Percentiles rank a stretch among this genome's conserved stretches.
Conservation (phyloP, 1,140 invertebrate species). For the Drosophila ercepeae region DNA sequence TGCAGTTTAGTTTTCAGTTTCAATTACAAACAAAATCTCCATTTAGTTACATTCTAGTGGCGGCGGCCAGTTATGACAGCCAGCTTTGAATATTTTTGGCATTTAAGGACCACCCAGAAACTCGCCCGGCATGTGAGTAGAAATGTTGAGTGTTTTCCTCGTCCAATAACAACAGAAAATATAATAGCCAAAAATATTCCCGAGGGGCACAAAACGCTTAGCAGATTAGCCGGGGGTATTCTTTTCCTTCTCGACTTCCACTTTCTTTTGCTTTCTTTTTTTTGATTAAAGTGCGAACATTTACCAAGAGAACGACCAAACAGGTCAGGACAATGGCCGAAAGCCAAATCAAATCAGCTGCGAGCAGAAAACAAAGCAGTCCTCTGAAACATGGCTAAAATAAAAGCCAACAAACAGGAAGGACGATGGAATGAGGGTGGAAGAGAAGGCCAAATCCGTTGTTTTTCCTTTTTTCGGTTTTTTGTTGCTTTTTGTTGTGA, state of each 20-base stretch:
- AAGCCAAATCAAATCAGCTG: constrained; percentile 71
- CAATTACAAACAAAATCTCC: constrained; percentile 49
- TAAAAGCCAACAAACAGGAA: constrained; percentile 50
- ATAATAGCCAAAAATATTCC: constrained; percentile 44
- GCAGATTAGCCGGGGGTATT: constrained; percentile 59
- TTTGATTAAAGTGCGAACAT: constrained; percentile 78
- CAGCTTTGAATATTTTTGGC: neutral
- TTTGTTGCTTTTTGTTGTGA: constrained; percentile 25
- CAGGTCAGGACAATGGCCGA: constrained; percentile 46
- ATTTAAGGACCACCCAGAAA: constrained; percentile 6
- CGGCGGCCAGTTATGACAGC: constrained; percentile 23
- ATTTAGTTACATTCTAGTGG: constrained; percentile 44
- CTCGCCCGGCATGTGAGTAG: constrained; percentile 46
- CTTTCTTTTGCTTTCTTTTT: constrained; percentile 19
- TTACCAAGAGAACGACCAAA: constrained; percentile 37
- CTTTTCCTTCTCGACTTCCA: constrained; percentile 17
- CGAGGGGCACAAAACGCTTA: constrained; percentile 54
- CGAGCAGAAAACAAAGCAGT: constrained; percentile 37
- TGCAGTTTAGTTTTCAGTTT: constrained; percentile 49
- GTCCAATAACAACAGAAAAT: constrained; percentile 14
- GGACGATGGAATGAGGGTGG: constrained; percentile 25
- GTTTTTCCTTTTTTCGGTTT: constrained; percentile 20
- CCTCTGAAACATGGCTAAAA: constrained; percentile 52
- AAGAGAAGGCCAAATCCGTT: constrained; percentile 28
- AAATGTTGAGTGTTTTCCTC: constrained; percentile 58